A percentile compares a stretch with the other conserved stretches of the same genome.
Evolutionary conservation across 2,888 invertebrate species (phyloP).

Genomic region (Eulithis prunata): DNA sequence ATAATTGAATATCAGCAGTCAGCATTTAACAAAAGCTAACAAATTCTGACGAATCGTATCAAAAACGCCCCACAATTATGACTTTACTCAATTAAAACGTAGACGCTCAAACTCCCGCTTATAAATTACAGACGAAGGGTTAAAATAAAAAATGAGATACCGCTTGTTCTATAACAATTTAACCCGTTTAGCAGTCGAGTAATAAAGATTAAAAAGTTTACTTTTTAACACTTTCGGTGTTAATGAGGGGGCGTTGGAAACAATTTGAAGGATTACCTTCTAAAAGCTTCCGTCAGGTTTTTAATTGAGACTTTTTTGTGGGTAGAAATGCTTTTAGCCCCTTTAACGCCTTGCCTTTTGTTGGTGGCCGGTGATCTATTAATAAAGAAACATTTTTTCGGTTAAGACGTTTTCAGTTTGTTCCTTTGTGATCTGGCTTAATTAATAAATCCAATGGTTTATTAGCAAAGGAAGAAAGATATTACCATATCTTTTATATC

Average conservation of each 20-base stretch:
- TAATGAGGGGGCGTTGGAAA: slow-evolving; percentile 85
- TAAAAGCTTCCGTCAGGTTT: slow-evolving; percentile 85
- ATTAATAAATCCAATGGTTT: slow-evolving; percentile 46
- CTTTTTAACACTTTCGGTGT: slow-evolving; percentile 84
- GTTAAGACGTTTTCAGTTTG: slow-evolving; percentile 48
- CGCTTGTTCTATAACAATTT: slow-evolving; percentile 79
- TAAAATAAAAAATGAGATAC: slow-evolving; percentile 74
- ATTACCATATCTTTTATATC: no score
- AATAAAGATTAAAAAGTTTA: slow-evolving; percentile 85
- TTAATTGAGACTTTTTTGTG: slow-evolving; percentile 84
- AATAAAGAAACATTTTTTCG: slow-evolving; percentile 70
- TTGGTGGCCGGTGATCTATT: slow-evolving; percentile 78
- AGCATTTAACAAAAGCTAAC: slow-evolving; percentile 29
- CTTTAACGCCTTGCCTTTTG: slow-evolving; percentile 75
- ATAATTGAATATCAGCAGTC: slow-evolving; percentile 21
- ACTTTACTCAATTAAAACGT: slow-evolving; percentile 71
- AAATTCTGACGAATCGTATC: slow-evolving; percentile 49
- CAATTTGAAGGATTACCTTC: slow-evolving; percentile 85
- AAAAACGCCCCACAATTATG: slow-evolving; percentile 71
- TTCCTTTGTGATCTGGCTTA: slow-evolving; percentile 35
- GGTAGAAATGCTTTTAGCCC: slow-evolving; percentile 81
- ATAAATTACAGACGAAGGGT: slow-evolving; percentile 76
- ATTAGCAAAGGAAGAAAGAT: slow-evolving; percentile 22
- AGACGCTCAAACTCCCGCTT: slow-evolving; percentile 66
- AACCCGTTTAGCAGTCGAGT: slow-evolving; percentile 83